Evolutionary conservation across 2,113 vertebrate genomes (phyloP), one percentile per base, ranked within the genome.

Genomic region (Leptobrachium ailaonicum): DNA sequence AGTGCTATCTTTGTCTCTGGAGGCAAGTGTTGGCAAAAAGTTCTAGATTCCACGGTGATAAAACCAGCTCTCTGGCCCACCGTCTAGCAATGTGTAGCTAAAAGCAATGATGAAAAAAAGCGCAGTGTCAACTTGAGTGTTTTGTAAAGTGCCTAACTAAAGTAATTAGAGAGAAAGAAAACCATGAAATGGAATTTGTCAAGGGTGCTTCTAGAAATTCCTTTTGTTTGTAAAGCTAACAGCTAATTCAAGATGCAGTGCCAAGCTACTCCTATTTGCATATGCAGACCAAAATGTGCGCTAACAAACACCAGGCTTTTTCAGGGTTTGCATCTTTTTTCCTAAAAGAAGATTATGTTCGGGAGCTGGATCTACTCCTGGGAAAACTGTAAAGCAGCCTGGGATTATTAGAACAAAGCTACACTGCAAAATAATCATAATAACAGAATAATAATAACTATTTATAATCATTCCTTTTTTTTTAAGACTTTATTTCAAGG

Each of bases 151-250:
- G 60, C 64, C 50, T 68, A 60, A 80, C 79, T 80, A 75, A 74
- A 80, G 71, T 78, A 78, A 78, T 78, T 78, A 78, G 67, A 66
- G 77, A 73, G 70, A 80, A 41, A 60, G 53, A 67, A 56, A 58
- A 45, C 50, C 77, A 67, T 73, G 71, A 68, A 75, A 69, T 80
- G 43, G 66, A 74, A 80, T 69, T 67, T 74, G 79, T 69, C 71
- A 69, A 64, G 72, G 45, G 71, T 66, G 62, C 53, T 67, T 50
- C 40, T 20, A 73, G 71, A 80, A 60, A 73, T 58, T 41, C 45
- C 63, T 80, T 67, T 67, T 73, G 77, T 80, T 80, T 73, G 78
- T 66, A 79, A 72, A 73, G 77, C 47, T 43, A 72, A 72, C 2
- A 45, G 71, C 71, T 80, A 72, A 66, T 73, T 80, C 73, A 73